phyloP scores from a whole-genome alignment of 2,888 invertebrate species.

The Operophtera brumata region DNA sequence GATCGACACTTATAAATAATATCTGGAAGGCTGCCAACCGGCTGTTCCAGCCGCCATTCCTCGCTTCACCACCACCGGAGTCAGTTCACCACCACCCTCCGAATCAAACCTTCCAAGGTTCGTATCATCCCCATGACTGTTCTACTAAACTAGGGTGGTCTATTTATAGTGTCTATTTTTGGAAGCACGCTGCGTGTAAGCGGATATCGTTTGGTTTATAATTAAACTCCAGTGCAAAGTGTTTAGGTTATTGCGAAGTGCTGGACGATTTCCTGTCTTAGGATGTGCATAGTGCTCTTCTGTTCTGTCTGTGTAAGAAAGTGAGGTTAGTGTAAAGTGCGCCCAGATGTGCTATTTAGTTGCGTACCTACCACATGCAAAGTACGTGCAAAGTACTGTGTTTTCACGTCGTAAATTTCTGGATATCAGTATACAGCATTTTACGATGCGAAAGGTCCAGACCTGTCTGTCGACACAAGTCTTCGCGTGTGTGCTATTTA shows the following conservation, averaged over 20 bases:
- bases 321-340: neutral
- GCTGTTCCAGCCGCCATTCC: constrained; percentile 32
- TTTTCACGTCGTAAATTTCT: no score
- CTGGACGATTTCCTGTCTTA: neutral
- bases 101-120: constrained; percentile 12
- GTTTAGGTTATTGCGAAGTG: constrained; percentile 4
- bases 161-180: constrained; percentile 16
- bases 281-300: neutral
- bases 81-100: constrained; percentile 16
- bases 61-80: constrained; percentile 27
- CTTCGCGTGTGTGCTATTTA: constrained; percentile 12
- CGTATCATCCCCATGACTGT: constrained; percentile 2
- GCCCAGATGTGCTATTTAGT: no score
- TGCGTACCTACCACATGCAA: no score
- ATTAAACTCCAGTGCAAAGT: constrained; percentile 15
- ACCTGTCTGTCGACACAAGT: neutral
- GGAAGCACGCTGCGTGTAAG: constrained; percentile 10
- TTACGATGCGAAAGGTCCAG: no score
- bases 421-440: no score
- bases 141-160: neutral
- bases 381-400: no score
- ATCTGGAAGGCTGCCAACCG: constrained; percentile 43
- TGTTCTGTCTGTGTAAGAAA: neutral
- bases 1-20: constrained; percentile 43
- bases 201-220: constrained; percentile 11